These are phyloP conservation scores for Cerastis rubricosa DNA, from an alignment of 2,888 invertebrate genomes.

Conservation along the genomic window DNA sequence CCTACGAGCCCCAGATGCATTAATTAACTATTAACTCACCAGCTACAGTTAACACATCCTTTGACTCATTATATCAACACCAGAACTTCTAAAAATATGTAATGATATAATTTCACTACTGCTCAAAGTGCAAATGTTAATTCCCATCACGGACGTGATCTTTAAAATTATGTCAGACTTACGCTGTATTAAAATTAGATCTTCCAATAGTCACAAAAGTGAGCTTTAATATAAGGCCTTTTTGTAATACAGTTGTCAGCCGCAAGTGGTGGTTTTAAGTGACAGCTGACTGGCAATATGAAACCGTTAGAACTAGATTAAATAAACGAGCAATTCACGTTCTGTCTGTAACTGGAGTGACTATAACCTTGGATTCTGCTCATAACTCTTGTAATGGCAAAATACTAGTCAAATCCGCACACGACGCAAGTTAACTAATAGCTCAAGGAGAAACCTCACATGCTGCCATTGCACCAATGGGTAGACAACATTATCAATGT, in stretches of 20 bases:
- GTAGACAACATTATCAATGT: slow-evolving; percentile 44
- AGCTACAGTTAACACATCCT: slow-evolving; percentile 7
- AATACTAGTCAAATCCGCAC: slow-evolving; percentile 8
- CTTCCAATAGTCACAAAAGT: slow-evolving; percentile 2
- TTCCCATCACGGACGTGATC: background rate
- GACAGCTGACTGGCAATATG: slow-evolving; percentile 24
- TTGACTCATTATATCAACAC: background rate
- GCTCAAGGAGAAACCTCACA: slow-evolving; percentile 16
- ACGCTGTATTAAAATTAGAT: background rate
- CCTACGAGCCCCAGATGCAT: slow-evolving; percentile 39
- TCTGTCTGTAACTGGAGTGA: slow-evolving; percentile 1
- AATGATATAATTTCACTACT: background rate
- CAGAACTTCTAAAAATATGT: background rate
- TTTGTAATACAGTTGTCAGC: slow-evolving; percentile 21
- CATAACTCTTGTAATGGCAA: slow-evolving; percentile 19
- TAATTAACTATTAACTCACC: slow-evolving; percentile 28
- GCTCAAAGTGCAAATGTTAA: background rate
- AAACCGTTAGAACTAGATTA: slow-evolving; percentile 15
- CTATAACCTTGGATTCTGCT: slow-evolving; percentile 1
- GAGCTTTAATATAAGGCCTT: background rate
- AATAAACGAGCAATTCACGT: slow-evolving; percentile 13
- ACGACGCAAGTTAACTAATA: background rate
- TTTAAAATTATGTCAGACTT: background rate
- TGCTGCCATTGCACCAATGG: slow-evolving; percentile 31
- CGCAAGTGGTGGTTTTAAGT: background rate